Evolutionary conservation across 2,113 vertebrate species (phyloP), one percentile per base, ranked within the genome.

Genomic region (Pterocles burchelli): DNA sequence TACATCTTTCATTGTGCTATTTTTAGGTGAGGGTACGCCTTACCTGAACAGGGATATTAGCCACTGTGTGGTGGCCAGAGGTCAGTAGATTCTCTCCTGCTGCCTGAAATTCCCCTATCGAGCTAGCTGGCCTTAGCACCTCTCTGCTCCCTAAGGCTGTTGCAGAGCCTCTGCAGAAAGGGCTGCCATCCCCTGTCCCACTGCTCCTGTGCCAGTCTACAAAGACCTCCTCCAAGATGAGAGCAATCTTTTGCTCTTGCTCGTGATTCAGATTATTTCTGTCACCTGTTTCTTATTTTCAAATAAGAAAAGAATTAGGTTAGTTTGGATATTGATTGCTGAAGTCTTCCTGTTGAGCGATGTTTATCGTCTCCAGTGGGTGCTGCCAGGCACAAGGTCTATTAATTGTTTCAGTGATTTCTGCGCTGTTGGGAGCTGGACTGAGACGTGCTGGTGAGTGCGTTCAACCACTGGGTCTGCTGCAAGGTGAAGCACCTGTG

Each of bases 301-400:
- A 70, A 87, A 58, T 25, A 61, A 48, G 81, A 72, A 51, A 36
- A 0, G 2, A 43, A 38, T 14, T 20, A 87, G 58, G 54, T 49
- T 88, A 34, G 54, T 78, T 73, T 76, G 70, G 73, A 8, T 68
- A 34, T 75, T 54, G 76, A 89, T 75, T 58, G 74, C 77, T 71
- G 81, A 70, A 75, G 36, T 24, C 49, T 48, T n/a, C 90, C 92
- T 1, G 5, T 57, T 34, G 84, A 62, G 94, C 5, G 3, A 17
- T n/a, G 76, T 93, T 95, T 91, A 71, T 18, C 62, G 25, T 67
- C 83, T 87, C 96, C 92, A 83, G 75, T 55, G 62, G 87, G 62
- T 85, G 74, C 87, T 96, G 91, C 78, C 74, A 88, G 88, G 62
- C 89, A 66, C 70, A 43, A 36, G 61, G n/a, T 66, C 84, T 89